phyloP scores from a whole-genome alignment of 2,113 vertebrate genomes.

The Rhinopomastus cyanomelas region DNA sequence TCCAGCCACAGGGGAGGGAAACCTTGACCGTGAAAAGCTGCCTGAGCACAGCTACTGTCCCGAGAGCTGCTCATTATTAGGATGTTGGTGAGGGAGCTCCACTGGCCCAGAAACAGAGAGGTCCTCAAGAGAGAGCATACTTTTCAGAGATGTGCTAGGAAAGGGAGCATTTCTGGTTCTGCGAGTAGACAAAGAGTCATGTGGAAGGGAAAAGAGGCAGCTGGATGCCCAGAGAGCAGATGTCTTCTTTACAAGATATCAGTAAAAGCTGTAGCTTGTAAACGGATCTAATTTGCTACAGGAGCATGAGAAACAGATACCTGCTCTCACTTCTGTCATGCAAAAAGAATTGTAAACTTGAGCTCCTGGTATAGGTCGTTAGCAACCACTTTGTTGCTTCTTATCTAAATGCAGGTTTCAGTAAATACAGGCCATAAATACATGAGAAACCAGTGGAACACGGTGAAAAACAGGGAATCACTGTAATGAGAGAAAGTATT shows the following conservation, averaged over 20 bases:
- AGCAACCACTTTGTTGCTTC: not conserved
- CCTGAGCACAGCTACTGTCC: not conserved
- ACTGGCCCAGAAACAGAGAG: accelerated
- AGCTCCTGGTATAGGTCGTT: not conserved
- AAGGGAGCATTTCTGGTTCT: not conserved
- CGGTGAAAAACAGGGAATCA: not conserved
- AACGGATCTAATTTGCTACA: not conserved
- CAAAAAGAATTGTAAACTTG: not conserved
- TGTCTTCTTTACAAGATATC: not conserved
- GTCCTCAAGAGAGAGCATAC: not conserved
- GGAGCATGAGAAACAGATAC: not conserved
- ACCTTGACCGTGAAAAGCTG: not conserved
- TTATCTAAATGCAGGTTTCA: not conserved
- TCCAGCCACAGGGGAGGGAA: not conserved
- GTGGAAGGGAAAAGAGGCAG: not conserved
- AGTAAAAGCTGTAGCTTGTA: not conserved
- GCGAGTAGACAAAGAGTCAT: not conserved
- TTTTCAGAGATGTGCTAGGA: not conserved
- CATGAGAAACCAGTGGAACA: not conserved
- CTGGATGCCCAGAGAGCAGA: not conserved
- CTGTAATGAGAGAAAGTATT: not conserved
- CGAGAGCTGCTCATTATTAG: not conserved
- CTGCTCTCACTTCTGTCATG: not conserved
- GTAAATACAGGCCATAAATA: not conserved
- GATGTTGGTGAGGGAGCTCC: not conserved